Evolutionary conservation across 2,888 invertebrate genomes (phyloP).

Genomic region (Adineta ricciae): DNA sequence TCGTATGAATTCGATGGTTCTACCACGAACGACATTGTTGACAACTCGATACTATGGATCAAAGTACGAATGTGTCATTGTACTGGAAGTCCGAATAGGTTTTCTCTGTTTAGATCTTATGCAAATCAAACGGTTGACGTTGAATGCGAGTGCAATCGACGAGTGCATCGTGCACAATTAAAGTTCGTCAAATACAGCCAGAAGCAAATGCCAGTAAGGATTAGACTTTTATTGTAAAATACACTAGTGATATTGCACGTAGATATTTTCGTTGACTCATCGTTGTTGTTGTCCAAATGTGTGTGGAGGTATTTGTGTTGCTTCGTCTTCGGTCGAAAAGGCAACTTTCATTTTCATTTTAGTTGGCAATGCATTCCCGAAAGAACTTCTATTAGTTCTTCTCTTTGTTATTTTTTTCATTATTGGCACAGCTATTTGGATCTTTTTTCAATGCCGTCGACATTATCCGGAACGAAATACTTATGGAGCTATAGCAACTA

Average conservation of each 20-base stretch:
- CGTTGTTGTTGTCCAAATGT: conserved; percentile 15
- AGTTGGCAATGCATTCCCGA: background rate
- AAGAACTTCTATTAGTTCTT: background rate
- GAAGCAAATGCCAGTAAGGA: background rate
- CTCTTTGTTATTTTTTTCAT: background rate
- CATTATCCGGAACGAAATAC: conserved; percentile 20
- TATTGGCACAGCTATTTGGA: conserved; percentile 1
- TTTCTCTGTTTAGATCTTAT: background rate
- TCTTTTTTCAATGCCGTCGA: conserved; percentile 19
- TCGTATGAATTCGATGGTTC: background rate
- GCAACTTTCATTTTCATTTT: background rate
- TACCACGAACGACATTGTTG: background rate
- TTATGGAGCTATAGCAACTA: background rate
- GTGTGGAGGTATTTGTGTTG: background rate
- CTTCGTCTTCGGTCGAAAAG: background rate
- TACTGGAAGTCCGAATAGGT: no score
- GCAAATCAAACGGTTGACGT: background rate
- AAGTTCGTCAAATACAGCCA: background rate
- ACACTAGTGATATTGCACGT: background rate
- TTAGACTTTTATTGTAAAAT: background rate
- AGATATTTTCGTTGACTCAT: background rate
- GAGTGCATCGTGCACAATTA: background rate
- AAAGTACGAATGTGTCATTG: background rate
- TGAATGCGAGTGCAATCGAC: background rate
- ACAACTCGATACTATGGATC: background rate